These are phyloP conservation scores for Rhinogobio ventralis DNA, from an alignment of 2,797 vertebrate genomes.

Conservation along the genomic window DNA sequence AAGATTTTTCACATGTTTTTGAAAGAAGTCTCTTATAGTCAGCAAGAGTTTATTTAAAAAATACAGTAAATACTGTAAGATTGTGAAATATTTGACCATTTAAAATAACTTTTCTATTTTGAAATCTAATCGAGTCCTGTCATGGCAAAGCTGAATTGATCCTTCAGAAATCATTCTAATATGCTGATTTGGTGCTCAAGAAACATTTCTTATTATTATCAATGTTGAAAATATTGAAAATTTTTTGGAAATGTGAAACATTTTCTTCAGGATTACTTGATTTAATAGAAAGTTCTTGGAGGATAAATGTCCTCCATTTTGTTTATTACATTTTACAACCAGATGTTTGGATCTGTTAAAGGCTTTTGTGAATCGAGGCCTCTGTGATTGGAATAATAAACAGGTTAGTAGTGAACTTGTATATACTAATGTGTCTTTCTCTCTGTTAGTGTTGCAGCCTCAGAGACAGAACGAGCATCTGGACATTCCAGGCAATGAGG, in stretches of 20 bases:
- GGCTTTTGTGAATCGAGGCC: neutral
- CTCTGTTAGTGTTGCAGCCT: slow-evolving; percentile 69
- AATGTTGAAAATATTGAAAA: neutral
- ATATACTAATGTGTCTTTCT: slow-evolving; percentile 7
- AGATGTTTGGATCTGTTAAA: neutral
- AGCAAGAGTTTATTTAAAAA: neutral
- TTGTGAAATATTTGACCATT: neutral
- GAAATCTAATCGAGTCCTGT: neutral
- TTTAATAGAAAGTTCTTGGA: no score
- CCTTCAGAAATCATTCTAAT: neutral
- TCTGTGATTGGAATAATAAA: neutral
- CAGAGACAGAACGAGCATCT: slow-evolving; percentile 70
- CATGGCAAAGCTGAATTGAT: neutral
- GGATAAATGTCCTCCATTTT: neutral
- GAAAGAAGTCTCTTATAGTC: neutral
- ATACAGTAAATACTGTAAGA: neutral
- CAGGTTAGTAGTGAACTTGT: neutral
- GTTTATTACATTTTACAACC: neutral
- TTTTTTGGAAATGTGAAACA: neutral
- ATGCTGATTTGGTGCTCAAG: neutral
- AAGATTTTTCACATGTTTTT: neutral
- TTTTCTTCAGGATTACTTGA: neutral
- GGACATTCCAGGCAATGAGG: slow-evolving; percentile 77
- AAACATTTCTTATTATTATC: neutral
- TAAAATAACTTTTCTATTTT: neutral